A percentile compares a stretch with the other conserved stretches of the same genome.
These are phyloP conservation scores for Pecten maximus DNA, from an alignment of 2,888 invertebrate species.

Conservation along the genomic window DNA sequence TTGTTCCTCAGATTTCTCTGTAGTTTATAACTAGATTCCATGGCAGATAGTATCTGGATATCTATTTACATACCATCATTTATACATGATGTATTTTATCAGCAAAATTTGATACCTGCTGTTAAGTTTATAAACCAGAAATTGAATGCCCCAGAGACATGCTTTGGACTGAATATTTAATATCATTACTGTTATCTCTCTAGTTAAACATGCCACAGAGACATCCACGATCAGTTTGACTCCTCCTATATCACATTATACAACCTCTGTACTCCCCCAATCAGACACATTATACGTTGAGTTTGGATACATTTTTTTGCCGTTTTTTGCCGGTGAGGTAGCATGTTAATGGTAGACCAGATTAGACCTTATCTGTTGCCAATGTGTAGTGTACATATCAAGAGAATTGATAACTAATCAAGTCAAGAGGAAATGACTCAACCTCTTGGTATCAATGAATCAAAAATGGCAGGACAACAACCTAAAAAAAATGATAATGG, in stretches of 20 bases:
- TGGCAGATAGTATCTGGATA: not conserved
- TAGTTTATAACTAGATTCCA: not conserved
- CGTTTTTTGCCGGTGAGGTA: not conserved
- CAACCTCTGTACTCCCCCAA: not conserved
- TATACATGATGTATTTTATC: not conserved
- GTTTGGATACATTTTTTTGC: not conserved
- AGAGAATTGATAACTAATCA: not conserved
- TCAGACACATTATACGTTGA: not conserved
- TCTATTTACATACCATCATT: not conserved
- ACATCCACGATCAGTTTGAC: not conserved
- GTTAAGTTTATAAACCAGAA: not conserved
- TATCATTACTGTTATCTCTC: not conserved
- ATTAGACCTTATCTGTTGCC: not conserved
- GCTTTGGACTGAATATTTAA: not conserved
- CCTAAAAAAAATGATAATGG: not conserved
- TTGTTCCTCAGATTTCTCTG: no score
- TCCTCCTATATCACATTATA: not conserved
- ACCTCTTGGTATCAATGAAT: slow-evolving; percentile 16
- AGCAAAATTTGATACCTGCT: not conserved
- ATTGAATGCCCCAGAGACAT: not conserved
- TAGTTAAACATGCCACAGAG: not conserved
- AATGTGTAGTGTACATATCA: not conserved
- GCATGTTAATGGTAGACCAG: not conserved
- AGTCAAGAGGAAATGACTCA: not conserved
- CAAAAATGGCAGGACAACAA: not conserved